Percentiles rank a stretch among this genome's conserved stretches.
Conservation (phyloP, 2,888 invertebrate species). For the Acanthosepion lycidas region DNA sequence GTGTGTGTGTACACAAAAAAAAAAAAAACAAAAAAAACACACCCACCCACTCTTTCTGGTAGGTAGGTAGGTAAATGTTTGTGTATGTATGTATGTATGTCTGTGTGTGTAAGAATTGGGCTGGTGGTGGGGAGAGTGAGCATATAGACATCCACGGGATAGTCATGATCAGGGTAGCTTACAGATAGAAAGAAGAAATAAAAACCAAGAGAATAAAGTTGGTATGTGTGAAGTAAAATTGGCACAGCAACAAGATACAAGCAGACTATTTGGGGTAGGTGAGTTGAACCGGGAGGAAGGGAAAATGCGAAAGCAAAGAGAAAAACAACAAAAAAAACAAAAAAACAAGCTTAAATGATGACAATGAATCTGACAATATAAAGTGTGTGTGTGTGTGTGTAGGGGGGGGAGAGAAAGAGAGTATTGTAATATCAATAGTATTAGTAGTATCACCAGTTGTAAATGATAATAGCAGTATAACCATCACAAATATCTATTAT, state of each 20-base stretch:
- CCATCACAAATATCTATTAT: neutral
- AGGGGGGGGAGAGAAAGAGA: neutral
- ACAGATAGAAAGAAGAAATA: neutral
- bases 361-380: neutral
- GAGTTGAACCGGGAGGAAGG: neutral
- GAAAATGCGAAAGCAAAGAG: neutral
- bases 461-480: neutral
- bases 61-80: neutral
- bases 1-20: too few species aligned
- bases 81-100: constrained; percentile 49
- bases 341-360: neutral
- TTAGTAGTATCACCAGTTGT: neutral
- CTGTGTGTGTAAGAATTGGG: neutral
- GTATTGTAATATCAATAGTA: neutral
- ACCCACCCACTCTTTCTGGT: too few species aligned
- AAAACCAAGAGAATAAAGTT: neutral
- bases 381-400: too few species aligned
- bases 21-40: too few species aligned
- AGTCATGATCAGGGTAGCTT: neutral
- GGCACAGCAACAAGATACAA: neutral
- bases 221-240: neutral
- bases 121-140: neutral
- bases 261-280: neutral
- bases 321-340: neutral
- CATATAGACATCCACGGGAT: neutral